Evolutionary conservation across 2,113 vertebrate genomes (phyloP).

Genomic region (Oreochromis niloticus): DNA sequence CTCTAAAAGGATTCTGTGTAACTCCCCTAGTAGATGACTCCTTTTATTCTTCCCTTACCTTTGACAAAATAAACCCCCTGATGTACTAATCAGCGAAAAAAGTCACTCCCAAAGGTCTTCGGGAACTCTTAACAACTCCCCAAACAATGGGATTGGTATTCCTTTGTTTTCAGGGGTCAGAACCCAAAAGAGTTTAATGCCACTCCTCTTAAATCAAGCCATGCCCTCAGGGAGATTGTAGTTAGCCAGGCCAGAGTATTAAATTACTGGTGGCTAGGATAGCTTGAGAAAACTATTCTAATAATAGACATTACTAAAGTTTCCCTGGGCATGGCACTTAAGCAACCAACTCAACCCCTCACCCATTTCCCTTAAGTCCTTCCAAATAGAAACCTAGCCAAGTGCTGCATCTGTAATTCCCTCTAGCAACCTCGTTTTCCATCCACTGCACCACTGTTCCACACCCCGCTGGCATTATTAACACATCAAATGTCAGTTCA

Average conservation of each 20-base stretch:
- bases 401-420: constrained; percentile 12
- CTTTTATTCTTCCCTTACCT: not conserved
- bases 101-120: not conserved
- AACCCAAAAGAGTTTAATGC: constrained; percentile 15
- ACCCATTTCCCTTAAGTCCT: not conserved
- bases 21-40: not conserved
- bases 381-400: constrained; percentile 9
- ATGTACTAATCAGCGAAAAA: constrained; percentile 19
- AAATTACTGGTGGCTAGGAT: not conserved
- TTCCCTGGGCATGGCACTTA: constrained; percentile 24
- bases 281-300: constrained; percentile 7
- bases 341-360: not conserved
- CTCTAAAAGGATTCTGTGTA: not conserved
- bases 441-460: not conserved
- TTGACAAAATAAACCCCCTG: not conserved
- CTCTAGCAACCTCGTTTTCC: constrained; percentile 4
- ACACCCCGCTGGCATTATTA: constrained; percentile 42
- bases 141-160: not conserved
- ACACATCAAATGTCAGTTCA: constrained; percentile 58
- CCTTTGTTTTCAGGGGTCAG: constrained; percentile 34
- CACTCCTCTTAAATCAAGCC: constrained; percentile 8
- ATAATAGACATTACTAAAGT: constrained; percentile 9
- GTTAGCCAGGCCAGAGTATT: not conserved
- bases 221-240: not conserved
- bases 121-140: not conserved